Percentiles rank a stretch among this genome's conserved stretches.
These are phyloP conservation scores for Atta cephalotes DNA, from an alignment of 1,140 invertebrate species.

Conservation along the genomic window DNA sequence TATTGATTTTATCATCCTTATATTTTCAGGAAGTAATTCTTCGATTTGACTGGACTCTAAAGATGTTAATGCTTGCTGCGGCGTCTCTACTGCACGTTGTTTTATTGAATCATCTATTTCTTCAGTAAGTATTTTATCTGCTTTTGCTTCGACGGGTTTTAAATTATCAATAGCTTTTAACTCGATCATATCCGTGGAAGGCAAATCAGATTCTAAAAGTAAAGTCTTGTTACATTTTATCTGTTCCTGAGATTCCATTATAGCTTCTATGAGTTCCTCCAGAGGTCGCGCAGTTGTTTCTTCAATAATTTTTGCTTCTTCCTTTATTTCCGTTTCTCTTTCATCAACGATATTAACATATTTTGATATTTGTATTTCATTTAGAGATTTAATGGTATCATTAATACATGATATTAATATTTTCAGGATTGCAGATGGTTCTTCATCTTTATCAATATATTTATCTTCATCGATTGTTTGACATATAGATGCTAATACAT, in stretches of 20 bases:
- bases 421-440: background rate
- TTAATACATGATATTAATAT: conserved; percentile 26
- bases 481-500: conserved; percentile 33
- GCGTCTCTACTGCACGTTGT: background rate
- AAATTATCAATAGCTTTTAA: conserved; percentile 7
- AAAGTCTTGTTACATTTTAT: conserved; percentile 35
- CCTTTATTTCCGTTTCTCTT: conserved; percentile 52
- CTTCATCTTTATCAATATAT: background rate
- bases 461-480: conserved; percentile 2
- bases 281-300: conserved; percentile 74
- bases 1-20: background rate
- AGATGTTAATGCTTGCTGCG: background rate
- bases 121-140: background rate
- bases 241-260: conserved; percentile 70
- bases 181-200: conserved; percentile 8
- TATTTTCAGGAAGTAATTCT: conserved; percentile 7
- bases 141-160: background rate
- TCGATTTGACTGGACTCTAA: background rate
- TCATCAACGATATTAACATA: conserved; percentile 2
- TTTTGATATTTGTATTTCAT: conserved; percentile 5
- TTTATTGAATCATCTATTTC: background rate
- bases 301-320: conserved; percentile 73
- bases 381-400: conserved; percentile 27
- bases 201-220: conserved; percentile 14
- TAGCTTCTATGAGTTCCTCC: conserved; percentile 77